Evolutionary conservation across 2,113 vertebrate genomes (phyloP).

Genomic region (Alethe diademata): DNA sequence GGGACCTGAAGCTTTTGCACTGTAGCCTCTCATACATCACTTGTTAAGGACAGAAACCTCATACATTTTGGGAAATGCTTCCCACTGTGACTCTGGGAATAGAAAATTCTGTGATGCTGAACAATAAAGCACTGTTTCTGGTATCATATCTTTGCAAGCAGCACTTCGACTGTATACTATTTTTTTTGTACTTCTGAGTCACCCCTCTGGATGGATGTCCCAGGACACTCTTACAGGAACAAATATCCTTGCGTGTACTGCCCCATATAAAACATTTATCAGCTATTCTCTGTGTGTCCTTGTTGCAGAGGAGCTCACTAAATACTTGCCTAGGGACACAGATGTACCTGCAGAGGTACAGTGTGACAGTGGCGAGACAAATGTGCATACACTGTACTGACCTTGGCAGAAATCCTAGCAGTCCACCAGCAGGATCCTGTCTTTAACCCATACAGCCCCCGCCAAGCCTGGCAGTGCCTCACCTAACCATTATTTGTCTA

Average conservation of each 20-base stretch:
- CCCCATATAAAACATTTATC: neutral
- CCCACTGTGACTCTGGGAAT: neutral
- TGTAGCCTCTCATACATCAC: neutral
- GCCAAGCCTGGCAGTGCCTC: neutral
- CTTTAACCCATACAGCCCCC: neutral
- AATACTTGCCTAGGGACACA: slow-evolving; percentile 27
- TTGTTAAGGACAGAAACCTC: neutral
- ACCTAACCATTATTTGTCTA: neutral
- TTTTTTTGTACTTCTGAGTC: neutral
- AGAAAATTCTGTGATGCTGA: neutral
- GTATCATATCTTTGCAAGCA: neutral
- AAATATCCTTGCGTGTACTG: neutral
- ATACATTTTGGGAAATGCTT: neutral
- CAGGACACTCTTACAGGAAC: neutral
- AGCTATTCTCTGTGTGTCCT: neutral
- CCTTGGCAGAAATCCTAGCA: neutral
- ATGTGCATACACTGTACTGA: neutral
- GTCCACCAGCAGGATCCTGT: neutral
- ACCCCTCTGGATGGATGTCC: neutral
- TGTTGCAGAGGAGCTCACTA: neutral
- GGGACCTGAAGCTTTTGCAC: neutral
- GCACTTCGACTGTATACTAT: neutral
- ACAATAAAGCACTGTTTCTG: neutral
- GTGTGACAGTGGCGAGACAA: neutral
- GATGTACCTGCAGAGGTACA: neutral